A percentile compares a stretch with the other conserved stretches of the same genome.
Evolutionary conservation across 2,113 vertebrate species (phyloP).

Genomic region (Gymnarchus niloticus): DNA sequence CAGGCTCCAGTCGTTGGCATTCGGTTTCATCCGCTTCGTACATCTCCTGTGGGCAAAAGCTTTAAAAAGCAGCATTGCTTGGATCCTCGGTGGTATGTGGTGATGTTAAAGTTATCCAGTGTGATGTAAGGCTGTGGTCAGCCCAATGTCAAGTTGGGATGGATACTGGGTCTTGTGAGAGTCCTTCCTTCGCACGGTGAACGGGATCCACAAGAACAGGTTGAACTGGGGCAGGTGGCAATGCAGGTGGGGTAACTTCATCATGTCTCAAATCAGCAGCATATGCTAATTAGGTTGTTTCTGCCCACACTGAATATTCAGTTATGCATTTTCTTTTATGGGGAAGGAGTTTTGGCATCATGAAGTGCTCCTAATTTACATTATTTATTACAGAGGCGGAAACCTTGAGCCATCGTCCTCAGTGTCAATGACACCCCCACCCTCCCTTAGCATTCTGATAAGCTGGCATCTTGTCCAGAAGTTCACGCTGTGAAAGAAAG

Average conservation of each 20-base stretch:
- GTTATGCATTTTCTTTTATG: neutral
- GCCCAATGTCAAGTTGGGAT: neutral
- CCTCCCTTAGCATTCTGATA: neutral
- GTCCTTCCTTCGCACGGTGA: neutral
- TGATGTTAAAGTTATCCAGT: neutral
- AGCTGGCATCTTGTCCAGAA: neutral
- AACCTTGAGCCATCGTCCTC: neutral
- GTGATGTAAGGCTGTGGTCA: neutral
- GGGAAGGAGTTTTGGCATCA: neutral
- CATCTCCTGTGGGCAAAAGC: neutral
- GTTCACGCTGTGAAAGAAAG: neutral
- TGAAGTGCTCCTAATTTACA: neutral
- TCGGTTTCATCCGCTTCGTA: too few relatives aligned
- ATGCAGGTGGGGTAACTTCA: neutral
- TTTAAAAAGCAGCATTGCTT: neutral
- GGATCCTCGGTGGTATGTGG: neutral
- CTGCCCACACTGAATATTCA: neutral
- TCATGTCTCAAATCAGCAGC: neutral
- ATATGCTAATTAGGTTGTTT: conserved; percentile 9
- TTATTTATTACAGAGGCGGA: neutral
- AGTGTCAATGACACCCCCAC: neutral
- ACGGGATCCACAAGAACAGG: neutral
- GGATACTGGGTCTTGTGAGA: neutral
- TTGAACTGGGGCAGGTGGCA: neutral
- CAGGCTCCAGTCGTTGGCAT: neutral